A percentile compares a stretch with the other conserved stretches of the same genome.
These are phyloP conservation scores for Raphicerus campestris DNA, from an alignment of 2,113 vertebrate genomes.

Conservation along the genomic window DNA sequence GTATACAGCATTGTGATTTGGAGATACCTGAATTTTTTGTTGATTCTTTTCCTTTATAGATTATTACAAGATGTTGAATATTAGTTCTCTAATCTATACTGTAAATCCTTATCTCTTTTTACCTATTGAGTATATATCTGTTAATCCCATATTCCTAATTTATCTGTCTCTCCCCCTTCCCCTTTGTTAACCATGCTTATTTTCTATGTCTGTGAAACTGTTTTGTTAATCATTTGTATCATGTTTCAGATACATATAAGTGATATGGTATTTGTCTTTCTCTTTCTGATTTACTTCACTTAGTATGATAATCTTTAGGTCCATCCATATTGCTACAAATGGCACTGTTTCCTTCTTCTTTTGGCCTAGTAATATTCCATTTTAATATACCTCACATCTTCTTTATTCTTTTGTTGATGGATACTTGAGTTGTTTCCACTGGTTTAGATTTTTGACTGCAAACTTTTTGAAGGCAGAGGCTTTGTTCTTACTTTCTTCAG, in stretches of 20 bases:
- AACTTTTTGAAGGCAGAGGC: background rate
- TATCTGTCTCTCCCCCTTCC: background rate
- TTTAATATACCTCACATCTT: background rate
- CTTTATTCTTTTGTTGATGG: background rate
- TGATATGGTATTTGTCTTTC: background rate
- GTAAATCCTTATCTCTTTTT: background rate
- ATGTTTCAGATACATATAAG: background rate
- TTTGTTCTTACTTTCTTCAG: slow-evolving; percentile 2
- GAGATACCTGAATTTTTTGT: background rate
- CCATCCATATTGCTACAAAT: background rate
- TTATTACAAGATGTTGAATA: background rate
- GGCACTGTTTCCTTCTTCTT: background rate
- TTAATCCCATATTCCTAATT: background rate
- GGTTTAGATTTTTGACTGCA: background rate
- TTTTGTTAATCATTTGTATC: background rate
- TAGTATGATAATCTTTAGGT: background rate
- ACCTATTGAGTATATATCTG: background rate
- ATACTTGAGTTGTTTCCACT: background rate
- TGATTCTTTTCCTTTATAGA: background rate
- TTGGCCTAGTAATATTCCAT: background rate
- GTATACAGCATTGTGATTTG: background rate
- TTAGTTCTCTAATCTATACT: background rate
- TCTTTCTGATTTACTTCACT: background rate
- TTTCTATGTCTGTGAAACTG: background rate
- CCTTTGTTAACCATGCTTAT: background rate